Evolutionary conservation across 2,888 invertebrate genomes (phyloP).

Genomic region (Drosophila helvetica): DNA sequence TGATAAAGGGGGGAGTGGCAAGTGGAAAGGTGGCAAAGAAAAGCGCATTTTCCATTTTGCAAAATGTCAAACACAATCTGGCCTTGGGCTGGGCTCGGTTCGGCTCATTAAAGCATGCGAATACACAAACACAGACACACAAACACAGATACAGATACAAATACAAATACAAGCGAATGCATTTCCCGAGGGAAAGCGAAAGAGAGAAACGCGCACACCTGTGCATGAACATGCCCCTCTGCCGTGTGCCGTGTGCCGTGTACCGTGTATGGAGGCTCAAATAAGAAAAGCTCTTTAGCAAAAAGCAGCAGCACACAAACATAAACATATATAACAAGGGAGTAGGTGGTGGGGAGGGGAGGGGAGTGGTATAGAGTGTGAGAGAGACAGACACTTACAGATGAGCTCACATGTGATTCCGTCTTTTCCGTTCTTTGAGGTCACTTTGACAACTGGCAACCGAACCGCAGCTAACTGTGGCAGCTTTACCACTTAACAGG

Average conservation of each 20-base stretch:
- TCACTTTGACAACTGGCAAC: slow-evolving; percentile 77
- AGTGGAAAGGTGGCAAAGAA: slow-evolving; percentile 10
- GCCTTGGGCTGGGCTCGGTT: slow-evolving; percentile 46
- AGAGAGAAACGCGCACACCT: neutral
- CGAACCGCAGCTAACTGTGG: slow-evolving; percentile 67
- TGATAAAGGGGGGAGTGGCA: slow-evolving; percentile 14
- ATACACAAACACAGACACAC: slow-evolving; percentile 19
- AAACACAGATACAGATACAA: slow-evolving; percentile 7
- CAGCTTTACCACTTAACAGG: slow-evolving; percentile 37
- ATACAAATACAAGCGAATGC: slow-evolving; percentile 34
- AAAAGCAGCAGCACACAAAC: slow-evolving; percentile 24
- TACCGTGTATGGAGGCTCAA: slow-evolving; percentile 25
- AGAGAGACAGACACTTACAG: slow-evolving; percentile 28
- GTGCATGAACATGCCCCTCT: slow-evolving; percentile 16
- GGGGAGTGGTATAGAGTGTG: neutral
- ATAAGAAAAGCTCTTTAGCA: slow-evolving; percentile 48
- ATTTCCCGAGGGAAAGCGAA: slow-evolving; percentile 12
- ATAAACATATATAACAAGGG: slow-evolving; percentile 9
- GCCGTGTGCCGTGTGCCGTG: slow-evolving; percentile 1
- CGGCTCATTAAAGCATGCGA: slow-evolving; percentile 61
- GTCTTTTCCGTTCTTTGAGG: slow-evolving; percentile 69
- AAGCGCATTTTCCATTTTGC: slow-evolving; percentile 46
- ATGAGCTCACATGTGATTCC: slow-evolving; percentile 44
- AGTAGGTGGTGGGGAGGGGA: too few species aligned
- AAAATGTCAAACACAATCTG: slow-evolving; percentile 55